Evolutionary conservation across 2,888 invertebrate species (phyloP).

Genomic region (Hyppa rectilinea): DNA sequence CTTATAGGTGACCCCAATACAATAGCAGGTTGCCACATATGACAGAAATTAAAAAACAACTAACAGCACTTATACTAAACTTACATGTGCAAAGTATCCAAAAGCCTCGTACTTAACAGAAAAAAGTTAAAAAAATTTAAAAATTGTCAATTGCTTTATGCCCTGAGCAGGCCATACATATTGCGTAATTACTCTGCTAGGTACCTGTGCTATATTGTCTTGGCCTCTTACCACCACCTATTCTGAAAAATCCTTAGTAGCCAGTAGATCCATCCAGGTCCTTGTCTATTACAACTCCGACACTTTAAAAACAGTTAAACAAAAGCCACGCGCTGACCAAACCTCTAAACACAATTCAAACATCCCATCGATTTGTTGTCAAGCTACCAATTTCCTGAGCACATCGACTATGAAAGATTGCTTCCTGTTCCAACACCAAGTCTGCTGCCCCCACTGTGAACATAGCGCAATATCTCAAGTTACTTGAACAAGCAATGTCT

Average conservation of each 20-base stretch:
- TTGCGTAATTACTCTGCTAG: not conserved
- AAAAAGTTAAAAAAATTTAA: not conserved
- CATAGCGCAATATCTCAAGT: constrained; percentile 62
- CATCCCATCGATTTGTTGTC: constrained; percentile 65
- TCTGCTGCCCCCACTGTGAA: constrained; percentile 51
- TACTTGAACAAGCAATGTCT: constrained; percentile 49
- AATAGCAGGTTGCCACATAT: no score
- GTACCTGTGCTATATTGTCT: not conserved
- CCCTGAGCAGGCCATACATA: not conserved
- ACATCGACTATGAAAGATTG: constrained; percentile 68
- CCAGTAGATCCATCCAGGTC: not conserved
- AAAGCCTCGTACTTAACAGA: not conserved
- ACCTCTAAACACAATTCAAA: constrained; percentile 52
- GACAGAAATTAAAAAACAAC: no score
- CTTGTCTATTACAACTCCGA: not conserved
- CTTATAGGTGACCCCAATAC: no score
- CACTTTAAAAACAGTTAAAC: constrained; percentile 27
- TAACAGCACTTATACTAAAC: no score
- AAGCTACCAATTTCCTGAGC: constrained; percentile 67
- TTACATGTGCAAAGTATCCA: not conserved
- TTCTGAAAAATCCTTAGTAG: not conserved
- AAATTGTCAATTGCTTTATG: not conserved
- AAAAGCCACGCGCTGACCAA: not conserved
- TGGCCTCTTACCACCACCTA: accelerated
- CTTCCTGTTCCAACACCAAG: constrained; percentile 64